These are phyloP conservation scores for Agonopterix arenella DNA, from an alignment of 2,888 invertebrate genomes.

Conservation along the genomic window DNA sequence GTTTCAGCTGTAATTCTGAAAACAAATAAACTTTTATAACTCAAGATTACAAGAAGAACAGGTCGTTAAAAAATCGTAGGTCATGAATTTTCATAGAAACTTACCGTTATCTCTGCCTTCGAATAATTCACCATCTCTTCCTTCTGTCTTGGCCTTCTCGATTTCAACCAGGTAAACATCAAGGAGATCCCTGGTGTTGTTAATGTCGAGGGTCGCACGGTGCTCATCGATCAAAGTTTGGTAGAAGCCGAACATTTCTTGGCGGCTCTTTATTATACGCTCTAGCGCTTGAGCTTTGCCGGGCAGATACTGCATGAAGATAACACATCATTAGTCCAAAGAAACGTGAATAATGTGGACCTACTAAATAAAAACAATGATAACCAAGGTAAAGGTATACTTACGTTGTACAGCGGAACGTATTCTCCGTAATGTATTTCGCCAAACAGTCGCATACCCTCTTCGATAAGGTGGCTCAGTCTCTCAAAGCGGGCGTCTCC, in stretches of 20 bases:
- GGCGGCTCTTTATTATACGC: conserved; percentile 82
- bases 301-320: conserved; percentile 70
- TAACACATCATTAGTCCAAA: not conserved
- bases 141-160: conserved; percentile 87
- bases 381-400: conserved; percentile 15
- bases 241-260: conserved; percentile 91
- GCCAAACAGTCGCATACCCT: conserved; percentile 92
- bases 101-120: conserved; percentile 92
- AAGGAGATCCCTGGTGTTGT: conserved; percentile 87
- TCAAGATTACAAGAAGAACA: too few species aligned
- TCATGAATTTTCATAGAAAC: conserved; percentile 29
- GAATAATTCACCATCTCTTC: conserved; percentile 83
- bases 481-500: conserved; percentile 86
- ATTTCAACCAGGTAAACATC: conserved; percentile 93
- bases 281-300: conserved; percentile 79
- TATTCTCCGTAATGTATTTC: conserved; percentile 89
- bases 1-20: conserved; percentile 92
- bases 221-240: conserved; percentile 91
- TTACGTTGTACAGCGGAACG: conserved; percentile 84
- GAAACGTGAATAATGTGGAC: too few species aligned
- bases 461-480: conserved; percentile 91
- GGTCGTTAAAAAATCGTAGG: not conserved
- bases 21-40: conserved; percentile 11
- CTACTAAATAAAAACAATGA: too few species aligned
- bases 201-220: conserved; percentile 83